Conservation (phyloP, 2,888 invertebrate genomes). For the Rotaria sp. region DNA sequence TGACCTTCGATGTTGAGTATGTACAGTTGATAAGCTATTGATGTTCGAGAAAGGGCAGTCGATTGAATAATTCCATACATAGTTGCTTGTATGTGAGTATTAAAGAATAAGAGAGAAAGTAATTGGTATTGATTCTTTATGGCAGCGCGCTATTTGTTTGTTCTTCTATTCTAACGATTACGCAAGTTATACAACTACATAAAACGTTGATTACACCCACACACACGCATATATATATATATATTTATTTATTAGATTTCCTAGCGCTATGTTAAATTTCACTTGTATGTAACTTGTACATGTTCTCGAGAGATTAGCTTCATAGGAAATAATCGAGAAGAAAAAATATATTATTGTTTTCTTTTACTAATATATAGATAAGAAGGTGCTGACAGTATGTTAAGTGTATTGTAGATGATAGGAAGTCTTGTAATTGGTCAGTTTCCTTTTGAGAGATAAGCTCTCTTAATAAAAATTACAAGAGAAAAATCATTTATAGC, state of each 20-base stretch:
- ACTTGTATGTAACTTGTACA: background rate
- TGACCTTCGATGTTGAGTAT: background rate
- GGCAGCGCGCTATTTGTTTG: background rate
- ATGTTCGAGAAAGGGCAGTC: background rate
- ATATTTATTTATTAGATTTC: background rate
- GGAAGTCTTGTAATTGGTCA: background rate
- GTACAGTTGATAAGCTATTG: background rate
- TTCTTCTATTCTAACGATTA: background rate
- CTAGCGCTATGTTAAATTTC: background rate
- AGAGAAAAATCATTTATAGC: background rate
- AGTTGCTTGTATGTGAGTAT: background rate
- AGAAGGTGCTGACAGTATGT: background rate
- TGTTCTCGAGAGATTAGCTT: background rate
- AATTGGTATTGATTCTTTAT: background rate
- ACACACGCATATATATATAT: too few species aligned
- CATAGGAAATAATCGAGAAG: background rate
- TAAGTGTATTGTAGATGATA: background rate
- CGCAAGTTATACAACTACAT: background rate
- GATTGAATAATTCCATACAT: too few species aligned
- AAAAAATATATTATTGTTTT: background rate
- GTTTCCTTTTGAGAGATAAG: background rate
- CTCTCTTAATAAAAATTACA: background rate
- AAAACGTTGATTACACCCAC: background rate
- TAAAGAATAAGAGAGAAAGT: background rate
- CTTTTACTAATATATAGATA: background rate